Percentiles rank a stretch among this genome's conserved stretches.
These are phyloP conservation scores for Enteromius trimaculatus DNA, from an alignment of 2,797 vertebrate genomes.

Conservation along the genomic window DNA sequence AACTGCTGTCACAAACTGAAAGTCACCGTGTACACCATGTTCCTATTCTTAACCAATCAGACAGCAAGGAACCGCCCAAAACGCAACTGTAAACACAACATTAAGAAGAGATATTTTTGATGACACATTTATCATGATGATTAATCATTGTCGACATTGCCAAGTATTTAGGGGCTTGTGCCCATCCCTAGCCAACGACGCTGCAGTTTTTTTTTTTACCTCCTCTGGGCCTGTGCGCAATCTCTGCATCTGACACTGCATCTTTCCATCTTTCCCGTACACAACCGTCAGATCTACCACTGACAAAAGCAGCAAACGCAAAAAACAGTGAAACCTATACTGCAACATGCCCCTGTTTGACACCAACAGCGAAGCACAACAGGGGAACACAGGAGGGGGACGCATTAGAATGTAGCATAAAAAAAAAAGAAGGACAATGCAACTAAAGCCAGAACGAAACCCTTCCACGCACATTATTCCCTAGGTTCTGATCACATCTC, in stretches of 20 bases:
- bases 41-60: constrained; percentile 20
- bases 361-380: not conserved
- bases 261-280: not conserved
- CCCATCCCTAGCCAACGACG: constrained; percentile 30
- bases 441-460: not conserved
- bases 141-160: no score
- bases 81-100: not conserved
- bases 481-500: not conserved
- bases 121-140: not conserved
- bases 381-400: not conserved
- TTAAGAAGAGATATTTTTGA: not conserved
- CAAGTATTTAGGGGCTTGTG: not conserved
- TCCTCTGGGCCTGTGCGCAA: not conserved
- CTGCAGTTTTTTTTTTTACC: constrained; percentile 15
- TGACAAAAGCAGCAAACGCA: not conserved
- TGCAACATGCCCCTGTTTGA: not conserved
- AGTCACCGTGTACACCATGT: constrained; percentile 32
- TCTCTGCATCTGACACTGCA: not conserved
- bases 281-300: not conserved
- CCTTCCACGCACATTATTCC: not conserved
- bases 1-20: constrained; percentile 3
- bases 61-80: not conserved
- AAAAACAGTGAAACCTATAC: not conserved
- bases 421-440: not conserved
- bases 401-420: not conserved